Evolutionary conservation across 2,113 vertebrate genomes (phyloP).

Genomic region (Craseonycteris thonglongyai): DNA sequence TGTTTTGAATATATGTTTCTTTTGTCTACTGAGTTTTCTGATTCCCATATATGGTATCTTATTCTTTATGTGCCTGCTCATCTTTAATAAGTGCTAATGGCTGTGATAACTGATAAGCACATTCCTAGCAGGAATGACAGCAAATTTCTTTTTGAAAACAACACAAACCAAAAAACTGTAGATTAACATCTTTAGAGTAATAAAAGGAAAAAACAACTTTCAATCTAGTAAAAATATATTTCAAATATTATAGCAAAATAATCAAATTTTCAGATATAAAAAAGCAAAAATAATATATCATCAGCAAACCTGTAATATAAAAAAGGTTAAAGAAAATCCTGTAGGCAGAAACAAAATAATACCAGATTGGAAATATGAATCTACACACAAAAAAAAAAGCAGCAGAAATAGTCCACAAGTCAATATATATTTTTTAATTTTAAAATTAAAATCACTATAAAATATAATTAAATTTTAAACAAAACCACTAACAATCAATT

Average conservation of each 20-base stretch:
- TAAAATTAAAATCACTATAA: background rate
- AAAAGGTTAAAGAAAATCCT: background rate
- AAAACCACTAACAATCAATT: background rate
- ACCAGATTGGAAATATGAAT: background rate
- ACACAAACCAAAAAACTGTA: background rate
- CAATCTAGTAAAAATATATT: background rate
- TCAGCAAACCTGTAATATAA: background rate
- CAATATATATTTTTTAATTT: background rate
- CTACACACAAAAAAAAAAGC: background rate
- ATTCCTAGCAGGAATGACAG: background rate
- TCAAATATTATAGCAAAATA: background rate
- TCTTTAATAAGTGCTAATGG: background rate
- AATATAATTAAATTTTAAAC: background rate
- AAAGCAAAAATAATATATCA: background rate
- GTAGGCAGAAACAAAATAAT: background rate
- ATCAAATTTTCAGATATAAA: background rate
- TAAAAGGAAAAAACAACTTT: background rate
- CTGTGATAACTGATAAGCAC: background rate
- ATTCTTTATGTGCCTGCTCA: background rate
- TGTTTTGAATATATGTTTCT: no score
- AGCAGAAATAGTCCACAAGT: background rate
- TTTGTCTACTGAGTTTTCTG: background rate
- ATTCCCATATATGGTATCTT: background rate
- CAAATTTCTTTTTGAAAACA: background rate
- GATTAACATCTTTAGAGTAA: background rate